A percentile compares a stretch with the other conserved stretches of the same genome.
These are phyloP conservation scores for Diogma glabrata DNA, from an alignment of 2,888 invertebrate species.

Conservation along the genomic window DNA sequence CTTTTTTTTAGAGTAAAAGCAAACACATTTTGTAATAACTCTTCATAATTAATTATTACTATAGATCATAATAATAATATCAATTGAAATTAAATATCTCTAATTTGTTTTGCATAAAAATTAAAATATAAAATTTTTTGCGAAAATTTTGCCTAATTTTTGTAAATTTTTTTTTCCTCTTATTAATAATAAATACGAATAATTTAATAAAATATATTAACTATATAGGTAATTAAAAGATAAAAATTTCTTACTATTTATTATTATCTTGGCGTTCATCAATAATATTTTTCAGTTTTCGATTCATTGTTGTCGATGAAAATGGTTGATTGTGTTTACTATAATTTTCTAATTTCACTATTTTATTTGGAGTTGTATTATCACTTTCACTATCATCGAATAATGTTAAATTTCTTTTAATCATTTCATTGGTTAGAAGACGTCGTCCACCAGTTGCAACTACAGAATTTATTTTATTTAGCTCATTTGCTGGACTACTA, in stretches of 20 bases:
- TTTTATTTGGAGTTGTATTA: neutral
- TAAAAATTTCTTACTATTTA: neutral
- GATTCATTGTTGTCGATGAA: slow-evolving; percentile 2
- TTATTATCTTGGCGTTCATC: slow-evolving; percentile 4
- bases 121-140: slow-evolving; percentile 4
- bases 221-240: neutral
- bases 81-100: no score
- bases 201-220: slow-evolving; percentile 4
- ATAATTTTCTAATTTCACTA: neutral
- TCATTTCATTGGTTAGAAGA: neutral
- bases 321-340: no score
- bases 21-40: no score
- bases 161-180: neutral
- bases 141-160: no score
- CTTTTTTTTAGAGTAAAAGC: no score
- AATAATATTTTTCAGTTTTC: slow-evolving; percentile 6
- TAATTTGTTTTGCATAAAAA: no score
- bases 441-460: neutral
- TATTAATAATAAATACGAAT: slow-evolving; percentile 2
- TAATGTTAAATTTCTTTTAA: slow-evolving; percentile 1
- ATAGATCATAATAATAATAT: no score
- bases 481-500: slow-evolving; percentile 33
- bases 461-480: slow-evolving; percentile 1
- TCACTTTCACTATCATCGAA: neutral
- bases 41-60: no score